Evolutionary conservation across 2,888 invertebrate species (phyloP).

Genomic region (Cremastinae sp.): DNA sequence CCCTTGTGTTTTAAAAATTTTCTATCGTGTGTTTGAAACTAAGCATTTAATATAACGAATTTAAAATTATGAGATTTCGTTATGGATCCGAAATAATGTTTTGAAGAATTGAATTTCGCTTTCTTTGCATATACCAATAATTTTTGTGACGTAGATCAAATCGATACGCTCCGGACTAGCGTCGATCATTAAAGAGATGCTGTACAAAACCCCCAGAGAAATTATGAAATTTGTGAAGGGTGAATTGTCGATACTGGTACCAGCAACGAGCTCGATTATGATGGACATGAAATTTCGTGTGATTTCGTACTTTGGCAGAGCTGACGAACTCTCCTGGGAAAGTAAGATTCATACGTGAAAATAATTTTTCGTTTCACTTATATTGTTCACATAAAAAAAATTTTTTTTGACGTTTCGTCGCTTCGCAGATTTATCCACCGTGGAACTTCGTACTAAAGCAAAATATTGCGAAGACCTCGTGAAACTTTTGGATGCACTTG

Average conservation of each 20-base stretch:
- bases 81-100: too few relatives aligned
- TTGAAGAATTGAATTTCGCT: too few relatives aligned
- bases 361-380: not conserved
- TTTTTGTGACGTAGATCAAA: conserved; percentile 65
- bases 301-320: conserved; percentile 84
- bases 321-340: conserved; percentile 82
- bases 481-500: conserved; percentile 82
- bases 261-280: conserved; percentile 83
- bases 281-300: conserved; percentile 85
- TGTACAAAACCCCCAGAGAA: conserved; percentile 81
- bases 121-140: not conserved
- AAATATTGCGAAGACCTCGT: conserved; percentile 84
- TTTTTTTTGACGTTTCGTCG: not conserved
- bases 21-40: too few relatives aligned
- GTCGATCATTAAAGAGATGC: conserved; percentile 81
- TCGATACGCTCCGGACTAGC: conserved; percentile 79
- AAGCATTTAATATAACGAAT: too few relatives aligned
- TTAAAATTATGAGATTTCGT: too few relatives aligned
- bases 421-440: conserved; percentile 83
- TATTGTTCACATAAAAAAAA: not conserved
- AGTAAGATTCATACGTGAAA: conserved; percentile 77
- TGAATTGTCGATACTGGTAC: conserved; percentile 82
- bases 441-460: conserved; percentile 83
- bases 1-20: too few relatives aligned
- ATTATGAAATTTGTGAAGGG: conserved; percentile 82